Evolutionary conservation across 2,797 vertebrate species (phyloP), one percentile per base, ranked within the genome.

Genomic region (Argentina silus): DNA sequence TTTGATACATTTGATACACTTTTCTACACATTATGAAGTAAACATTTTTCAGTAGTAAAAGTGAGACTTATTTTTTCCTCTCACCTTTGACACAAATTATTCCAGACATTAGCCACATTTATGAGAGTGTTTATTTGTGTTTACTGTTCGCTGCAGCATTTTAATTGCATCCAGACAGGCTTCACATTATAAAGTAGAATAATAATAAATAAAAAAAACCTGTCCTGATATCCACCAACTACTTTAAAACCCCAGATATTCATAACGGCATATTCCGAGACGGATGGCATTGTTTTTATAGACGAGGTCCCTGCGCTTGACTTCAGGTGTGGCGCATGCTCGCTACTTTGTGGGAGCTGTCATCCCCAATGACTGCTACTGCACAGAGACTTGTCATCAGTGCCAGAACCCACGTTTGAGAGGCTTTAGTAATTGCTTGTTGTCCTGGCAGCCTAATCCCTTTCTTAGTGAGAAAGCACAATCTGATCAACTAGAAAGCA

Each of bases 401-500:
- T 60, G 59, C 27, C 23, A 15, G 59, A 36, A 36, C 36, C 9
- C 23, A 60, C 23, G 12, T 60, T 60, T 36, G 59, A 60, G 15
- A 36, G 59, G 11, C 59, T 60, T 36, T 60, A 60, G 59, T 42
- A 60, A 60, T 60, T 60, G 11, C 21, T 60, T 60, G 59, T 59
- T 59, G 56, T 60, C 21, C 59, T 59, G 56, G 17, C 59, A 60
- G 59, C 59, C 12, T 60, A 60, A 60, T 60, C 59, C 59, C 27
- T 12, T 60, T 53, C 51, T 12, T 7, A 0, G 51, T 7, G 51
- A 53, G 51, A 53, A 53, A 53, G 51, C 56, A 59, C 27, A 36
- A 36, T 36, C 27, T 15, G 51, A n/a, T 55, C 19, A 55, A 55
- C 53, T 55, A 17, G 15, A 53, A 53, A 53, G 51, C 51, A 15